A percentile compares a stretch with the other conserved stretches of the same genome.
Evolutionary conservation across 2,888 invertebrate species (phyloP).

Genomic region (Idaea aversata): DNA sequence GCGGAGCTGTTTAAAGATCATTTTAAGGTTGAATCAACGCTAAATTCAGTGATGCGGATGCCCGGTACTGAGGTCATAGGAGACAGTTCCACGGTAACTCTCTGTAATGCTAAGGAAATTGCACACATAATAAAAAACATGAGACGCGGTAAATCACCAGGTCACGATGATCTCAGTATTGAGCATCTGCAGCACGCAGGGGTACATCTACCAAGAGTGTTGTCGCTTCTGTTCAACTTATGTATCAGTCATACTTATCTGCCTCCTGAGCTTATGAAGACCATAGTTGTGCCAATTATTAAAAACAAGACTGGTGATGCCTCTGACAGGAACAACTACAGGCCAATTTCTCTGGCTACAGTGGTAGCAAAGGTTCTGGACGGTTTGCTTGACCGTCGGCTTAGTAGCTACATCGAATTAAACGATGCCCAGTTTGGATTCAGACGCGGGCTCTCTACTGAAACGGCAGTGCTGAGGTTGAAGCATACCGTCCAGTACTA

Average conservation of each 20-base stretch:
- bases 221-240: slow-evolving; percentile 19
- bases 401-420: background rate
- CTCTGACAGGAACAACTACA: slow-evolving; percentile 1
- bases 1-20: slow-evolving; percentile 4
- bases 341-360: slow-evolving; percentile 2
- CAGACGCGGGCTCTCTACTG: background rate
- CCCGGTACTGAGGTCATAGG: background rate
- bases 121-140: background rate
- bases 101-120: slow-evolving; percentile 6
- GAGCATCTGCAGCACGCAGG: slow-evolving; percentile 21
- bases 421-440: background rate
- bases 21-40: slow-evolving; percentile 1
- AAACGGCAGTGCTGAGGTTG: no score
- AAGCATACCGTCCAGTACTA: no score
- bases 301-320: slow-evolving; percentile 5
- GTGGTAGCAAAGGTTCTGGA: slow-evolving; percentile 1
- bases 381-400: slow-evolving; percentile 3
- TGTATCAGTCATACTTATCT: slow-evolving; percentile 10
- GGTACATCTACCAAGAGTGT: slow-evolving; percentile 17
- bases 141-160: slow-evolving; percentile 12
- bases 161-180: slow-evolving; percentile 14
- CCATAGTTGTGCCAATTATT: slow-evolving; percentile 3
- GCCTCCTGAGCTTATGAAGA: background rate
- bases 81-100: background rate
- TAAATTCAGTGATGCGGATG: background rate